These are phyloP conservation scores for Scaptomyza pallida DNA, from an alignment of 1,140 invertebrate species.

Conservation along the genomic window DNA sequence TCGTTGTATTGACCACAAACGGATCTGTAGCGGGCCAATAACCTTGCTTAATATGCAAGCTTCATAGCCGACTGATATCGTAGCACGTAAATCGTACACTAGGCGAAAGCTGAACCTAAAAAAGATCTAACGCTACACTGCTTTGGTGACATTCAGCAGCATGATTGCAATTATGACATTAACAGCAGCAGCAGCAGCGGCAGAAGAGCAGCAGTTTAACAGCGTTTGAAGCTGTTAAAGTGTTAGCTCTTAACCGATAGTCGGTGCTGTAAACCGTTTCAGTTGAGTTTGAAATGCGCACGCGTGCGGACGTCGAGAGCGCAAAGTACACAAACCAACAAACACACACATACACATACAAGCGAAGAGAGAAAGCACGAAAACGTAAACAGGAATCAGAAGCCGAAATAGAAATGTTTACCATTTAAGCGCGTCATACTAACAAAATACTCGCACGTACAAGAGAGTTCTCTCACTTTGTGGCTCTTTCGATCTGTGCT, in stretches of 20 bases:
- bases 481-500: slow-evolving; percentile 18
- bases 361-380: slow-evolving; percentile 56
- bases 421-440: slow-evolving; percentile 72
- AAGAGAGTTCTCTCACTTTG: slow-evolving; percentile 20
- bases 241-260: slow-evolving; percentile 60
- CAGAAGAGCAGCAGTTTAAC: slow-evolving; percentile 28
- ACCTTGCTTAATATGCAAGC: slow-evolving; percentile 41
- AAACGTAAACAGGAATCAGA: slow-evolving; percentile 57
- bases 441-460: slow-evolving; percentile 71
- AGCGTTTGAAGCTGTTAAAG: slow-evolving; percentile 38
- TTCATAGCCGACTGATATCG: slow-evolving; percentile 10
- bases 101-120: slow-evolving; percentile 44
- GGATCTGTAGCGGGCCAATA: slow-evolving; percentile 45
- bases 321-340: slow-evolving; percentile 1
- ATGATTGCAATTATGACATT: slow-evolving; percentile 41
- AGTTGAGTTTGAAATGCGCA: slow-evolving; percentile 76
- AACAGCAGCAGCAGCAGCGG: slow-evolving; percentile 13
- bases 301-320: slow-evolving; percentile 62
- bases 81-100: slow-evolving; percentile 44
- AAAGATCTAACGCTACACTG: neutral
- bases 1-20: slow-evolving; percentile 37
- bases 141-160: slow-evolving; percentile 17
- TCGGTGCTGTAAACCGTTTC: slow-evolving; percentile 66
- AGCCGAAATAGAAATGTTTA: slow-evolving; percentile 74
- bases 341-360: slow-evolving; percentile 9